Conservation (phyloP, 2,113 vertebrate genomes). For the Pogona vitticeps region DNA sequence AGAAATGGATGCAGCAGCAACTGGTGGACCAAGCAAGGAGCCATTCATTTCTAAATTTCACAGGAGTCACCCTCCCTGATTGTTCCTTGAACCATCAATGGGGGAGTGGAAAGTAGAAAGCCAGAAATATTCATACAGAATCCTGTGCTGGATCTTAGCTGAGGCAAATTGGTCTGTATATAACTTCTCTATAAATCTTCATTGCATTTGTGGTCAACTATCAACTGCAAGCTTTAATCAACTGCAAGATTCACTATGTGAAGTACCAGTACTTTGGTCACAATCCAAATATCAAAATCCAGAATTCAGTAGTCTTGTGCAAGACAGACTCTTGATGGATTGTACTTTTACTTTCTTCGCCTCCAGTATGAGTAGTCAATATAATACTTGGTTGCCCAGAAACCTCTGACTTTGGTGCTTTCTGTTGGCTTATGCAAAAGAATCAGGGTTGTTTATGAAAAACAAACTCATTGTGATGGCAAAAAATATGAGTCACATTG, state of each 20-base stretch:
- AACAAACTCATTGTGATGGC: conserved; percentile 66
- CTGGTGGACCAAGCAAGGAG: too few species aligned
- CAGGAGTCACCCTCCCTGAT: too few species aligned
- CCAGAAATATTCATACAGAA: too few species aligned
- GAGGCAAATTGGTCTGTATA: too few species aligned
- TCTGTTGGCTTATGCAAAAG: conserved; percentile 54
- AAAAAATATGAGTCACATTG: conserved; percentile 73
- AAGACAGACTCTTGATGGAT: background rate
- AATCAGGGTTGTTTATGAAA: conserved; percentile 68
- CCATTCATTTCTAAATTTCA: too few species aligned
- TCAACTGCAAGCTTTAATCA: rapidly evolving
- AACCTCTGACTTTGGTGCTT: conserved; percentile 46
- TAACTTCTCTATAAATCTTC: background rate
- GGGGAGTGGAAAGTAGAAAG: too few species aligned
- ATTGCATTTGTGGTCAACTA: rapidly evolving
- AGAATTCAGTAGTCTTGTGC: too few species aligned
- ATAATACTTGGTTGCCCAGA: conserved; percentile 58
- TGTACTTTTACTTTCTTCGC: background rate
- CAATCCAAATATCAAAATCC: rapidly evolving
- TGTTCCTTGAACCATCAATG: too few species aligned
- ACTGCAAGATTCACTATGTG: background rate
- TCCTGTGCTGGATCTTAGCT: background rate
- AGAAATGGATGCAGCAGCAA: too few species aligned
- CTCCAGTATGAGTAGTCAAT: background rate
- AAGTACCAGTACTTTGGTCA: background rate